Conservation (phyloP, 2,113 vertebrate genomes). For the Erythrocebus patas region DNA sequence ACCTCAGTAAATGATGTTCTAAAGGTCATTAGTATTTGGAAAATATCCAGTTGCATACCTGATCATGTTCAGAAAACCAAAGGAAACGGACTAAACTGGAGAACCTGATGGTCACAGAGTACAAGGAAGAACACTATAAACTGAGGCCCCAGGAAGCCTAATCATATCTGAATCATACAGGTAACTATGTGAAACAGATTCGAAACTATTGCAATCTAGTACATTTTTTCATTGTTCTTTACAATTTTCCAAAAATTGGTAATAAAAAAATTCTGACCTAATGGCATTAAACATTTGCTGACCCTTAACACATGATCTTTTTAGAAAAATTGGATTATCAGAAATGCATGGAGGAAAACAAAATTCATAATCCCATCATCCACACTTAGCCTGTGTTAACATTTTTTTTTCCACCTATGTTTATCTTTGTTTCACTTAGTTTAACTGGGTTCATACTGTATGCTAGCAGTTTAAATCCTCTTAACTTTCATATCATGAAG, state of each 20-base stretch:
- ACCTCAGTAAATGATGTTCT: neutral
- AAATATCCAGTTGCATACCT: neutral
- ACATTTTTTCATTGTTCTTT: neutral
- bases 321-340: neutral
- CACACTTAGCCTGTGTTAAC: neutral
- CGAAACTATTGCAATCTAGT: neutral
- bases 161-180: rapidly evolving
- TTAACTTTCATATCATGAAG: neutral
- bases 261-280: neutral
- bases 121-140: rapidly evolving
- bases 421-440: neutral
- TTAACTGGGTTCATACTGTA: neutral
- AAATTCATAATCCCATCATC: neutral
- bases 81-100: neutral
- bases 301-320: neutral
- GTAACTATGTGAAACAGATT: neutral
- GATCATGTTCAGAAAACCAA: neutral
- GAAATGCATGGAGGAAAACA: neutral
- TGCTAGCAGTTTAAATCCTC: neutral
- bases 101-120: neutral
- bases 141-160: neutral
- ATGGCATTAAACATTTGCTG: conserved; percentile 17
- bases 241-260: neutral
- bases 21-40: neutral
- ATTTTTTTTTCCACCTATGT: neutral